Percentiles rank a stretch among this genome's conserved stretches.
These are phyloP conservation scores for Spinibarbus caldwelli DNA, from an alignment of 2,797 vertebrate species.

Conservation along the genomic window DNA sequence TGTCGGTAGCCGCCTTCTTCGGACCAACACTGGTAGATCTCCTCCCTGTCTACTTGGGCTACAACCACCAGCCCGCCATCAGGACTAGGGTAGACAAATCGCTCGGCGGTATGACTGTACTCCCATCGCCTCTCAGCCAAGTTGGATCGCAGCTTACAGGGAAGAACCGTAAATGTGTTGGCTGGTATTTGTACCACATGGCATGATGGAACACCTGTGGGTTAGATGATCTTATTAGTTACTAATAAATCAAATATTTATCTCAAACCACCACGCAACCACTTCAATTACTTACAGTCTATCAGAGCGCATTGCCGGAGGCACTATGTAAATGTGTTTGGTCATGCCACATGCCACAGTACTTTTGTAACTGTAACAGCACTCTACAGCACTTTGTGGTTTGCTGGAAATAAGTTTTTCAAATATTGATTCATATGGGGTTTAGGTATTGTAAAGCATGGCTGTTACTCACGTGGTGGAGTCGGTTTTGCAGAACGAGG, in stretches of 20 bases:
- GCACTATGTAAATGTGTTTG: neutral
- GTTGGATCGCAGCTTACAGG: slow-evolving; percentile 90
- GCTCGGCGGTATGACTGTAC: slow-evolving; percentile 75
- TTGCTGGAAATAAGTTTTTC: neutral
- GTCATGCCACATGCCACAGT: slow-evolving; percentile 12
- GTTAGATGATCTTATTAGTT: slow-evolving; percentile 27
- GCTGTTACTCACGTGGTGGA: slow-evolving; percentile 75
- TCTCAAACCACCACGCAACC: neutral
- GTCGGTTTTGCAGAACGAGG: slow-evolving; percentile 61
- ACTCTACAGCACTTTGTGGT: slow-evolving; percentile 17
- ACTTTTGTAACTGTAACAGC: slow-evolving; percentile 13
- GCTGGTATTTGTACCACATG: slow-evolving; percentile 81
- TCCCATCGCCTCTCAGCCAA: slow-evolving; percentile 87
- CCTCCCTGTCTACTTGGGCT: slow-evolving; percentile 80
- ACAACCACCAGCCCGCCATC: slow-evolving; percentile 90
- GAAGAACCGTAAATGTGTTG: slow-evolving; percentile 86
- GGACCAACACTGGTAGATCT: slow-evolving; percentile 93
- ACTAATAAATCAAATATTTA: slow-evolving; percentile 26
- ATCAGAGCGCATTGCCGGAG: neutral
- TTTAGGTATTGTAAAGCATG: slow-evolving; percentile 23
- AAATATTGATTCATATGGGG: neutral
- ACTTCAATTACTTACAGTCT: slow-evolving; percentile 17
- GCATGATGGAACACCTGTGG: slow-evolving; percentile 72
- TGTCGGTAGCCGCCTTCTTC: slow-evolving; percentile 88
- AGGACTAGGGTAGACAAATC: slow-evolving; percentile 84